Evolutionary conservation across 2,797 vertebrate species (phyloP), one percentile per base, ranked within the genome.

Genomic region (Cossypha dichroa): DNA sequence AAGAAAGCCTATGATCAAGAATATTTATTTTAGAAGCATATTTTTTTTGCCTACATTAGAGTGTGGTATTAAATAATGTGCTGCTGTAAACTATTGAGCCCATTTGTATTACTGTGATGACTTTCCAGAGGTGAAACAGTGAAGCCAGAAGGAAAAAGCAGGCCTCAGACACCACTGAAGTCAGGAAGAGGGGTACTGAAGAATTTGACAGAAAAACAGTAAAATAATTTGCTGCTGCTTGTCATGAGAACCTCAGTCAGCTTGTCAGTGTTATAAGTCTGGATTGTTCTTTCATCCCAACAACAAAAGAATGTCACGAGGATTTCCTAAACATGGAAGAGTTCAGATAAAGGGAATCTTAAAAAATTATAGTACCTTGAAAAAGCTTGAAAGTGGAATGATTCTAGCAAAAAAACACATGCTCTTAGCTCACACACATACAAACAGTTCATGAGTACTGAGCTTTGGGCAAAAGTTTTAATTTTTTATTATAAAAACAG

Each of bases 401-500:
- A 1, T 83, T 89, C 63, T 78, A 66, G 46, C 15, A 31, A 55
- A 85, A 85, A 94, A 87, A 0, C 33, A 52, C 1, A 1, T 58
- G 43, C 14, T 91, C 12, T 78, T 77, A 75, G 14, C 38, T 54
- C 38, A 45, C 58, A 64, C 15, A 54, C 19, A 29, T 54, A 64
- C 15, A 43, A 85, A 80, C 16, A 52, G 49, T 18, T 94, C 15
- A 23, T 10, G 33, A 94, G 14, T 31, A 20, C 40, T 85, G 60
- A 19, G 29, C 31, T 94, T 81, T 41, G 29, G 48, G 58, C 29
- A 84, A 68, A 83, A 81, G 43, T 84, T 90, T 88, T 90, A 7
- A 11, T 22, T 81, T 73, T 93, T 96, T 76, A 90, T 95, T 94
- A 63, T 41, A 84, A 94, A 93, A 94, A 55, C 80, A 83, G 33